Conservation (phyloP, 2,888 invertebrate species). For the Tenthredo scrophulariae region DNA sequence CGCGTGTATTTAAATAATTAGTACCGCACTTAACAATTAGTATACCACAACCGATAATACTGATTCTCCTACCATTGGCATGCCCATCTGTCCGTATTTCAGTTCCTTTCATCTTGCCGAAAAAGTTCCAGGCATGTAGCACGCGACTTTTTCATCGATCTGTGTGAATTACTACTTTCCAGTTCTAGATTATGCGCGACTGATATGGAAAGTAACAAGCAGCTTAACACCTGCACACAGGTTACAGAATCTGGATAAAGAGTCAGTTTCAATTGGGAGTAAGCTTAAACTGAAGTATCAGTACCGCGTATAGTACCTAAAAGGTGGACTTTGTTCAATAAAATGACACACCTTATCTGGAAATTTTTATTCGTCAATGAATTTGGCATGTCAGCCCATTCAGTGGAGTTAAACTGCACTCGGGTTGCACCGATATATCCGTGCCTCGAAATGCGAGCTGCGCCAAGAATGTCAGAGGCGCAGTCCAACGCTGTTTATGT, state of each 20-base stretch:
- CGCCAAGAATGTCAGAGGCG: constrained; percentile 46
- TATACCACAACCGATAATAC: constrained; percentile 37
- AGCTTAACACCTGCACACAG: not conserved
- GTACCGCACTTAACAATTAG: constrained; percentile 57
- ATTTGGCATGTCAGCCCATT: constrained; percentile 6
- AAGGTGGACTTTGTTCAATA: not conserved
- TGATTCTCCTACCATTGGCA: constrained; percentile 3
- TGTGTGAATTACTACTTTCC: not conserved
- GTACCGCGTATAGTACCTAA: no score
- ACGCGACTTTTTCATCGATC: constrained; percentile 15
- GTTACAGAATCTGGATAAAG: not conserved
- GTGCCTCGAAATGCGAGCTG: constrained; percentile 35
- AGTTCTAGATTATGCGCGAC: not conserved
- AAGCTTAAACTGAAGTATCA: not conserved
- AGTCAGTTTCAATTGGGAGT: not conserved
- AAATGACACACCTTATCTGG: not conserved
- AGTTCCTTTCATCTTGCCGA: constrained; percentile 43
- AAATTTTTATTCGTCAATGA: constrained; percentile 25
- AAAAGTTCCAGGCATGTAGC: not conserved
- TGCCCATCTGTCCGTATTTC: constrained; percentile 23
- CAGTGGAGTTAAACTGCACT: constrained; percentile 16
- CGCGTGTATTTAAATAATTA: constrained; percentile 59
- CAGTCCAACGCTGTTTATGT: constrained; percentile 45
- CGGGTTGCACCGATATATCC: not conserved
- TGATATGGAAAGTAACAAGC: constrained; percentile 18